Evolutionary conservation across 2,888 invertebrate species (phyloP).

Genomic region (Lapara coniferarum): DNA sequence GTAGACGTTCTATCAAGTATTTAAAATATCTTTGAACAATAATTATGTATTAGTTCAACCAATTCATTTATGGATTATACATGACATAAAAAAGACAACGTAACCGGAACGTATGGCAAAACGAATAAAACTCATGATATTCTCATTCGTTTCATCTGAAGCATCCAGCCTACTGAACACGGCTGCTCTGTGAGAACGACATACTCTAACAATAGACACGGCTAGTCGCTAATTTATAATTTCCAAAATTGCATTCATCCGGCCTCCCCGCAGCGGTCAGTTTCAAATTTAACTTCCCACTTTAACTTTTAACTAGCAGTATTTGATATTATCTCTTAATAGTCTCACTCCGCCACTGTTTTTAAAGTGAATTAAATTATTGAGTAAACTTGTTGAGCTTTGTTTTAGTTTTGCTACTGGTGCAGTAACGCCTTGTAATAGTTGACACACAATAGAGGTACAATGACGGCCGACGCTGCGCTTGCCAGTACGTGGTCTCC

Average conservation of each 20-base stretch:
- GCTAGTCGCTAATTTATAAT: conserved; percentile 23
- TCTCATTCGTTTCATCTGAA: background rate
- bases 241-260: conserved; percentile 24
- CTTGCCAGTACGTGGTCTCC: too few relatives aligned
- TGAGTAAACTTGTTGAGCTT: background rate
- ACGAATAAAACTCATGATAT: too few relatives aligned
- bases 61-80: background rate
- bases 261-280: background rate
- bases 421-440: background rate
- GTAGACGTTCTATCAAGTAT: too few relatives aligned
- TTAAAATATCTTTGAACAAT: too few relatives aligned
- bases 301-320: conserved; percentile 9
- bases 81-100: background rate
- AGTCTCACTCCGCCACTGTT: conserved; percentile 2
- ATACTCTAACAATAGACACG: conserved; percentile 23
- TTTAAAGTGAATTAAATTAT: background rate
- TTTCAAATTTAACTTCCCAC: conserved; percentile 14
- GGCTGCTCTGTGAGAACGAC: background rate
- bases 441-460: background rate
- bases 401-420: background rate
- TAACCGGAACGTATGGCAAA: too few relatives aligned
- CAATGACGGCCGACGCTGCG: too few relatives aligned
- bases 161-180: background rate
- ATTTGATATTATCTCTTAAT: conserved; percentile 8
- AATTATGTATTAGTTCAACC: too few relatives aligned